A percentile compares a stretch with the other conserved stretches of the same genome.
These are phyloP conservation scores for Coenonympha arcania DNA, from an alignment of 2,888 invertebrate genomes.

Conservation along the genomic window DNA sequence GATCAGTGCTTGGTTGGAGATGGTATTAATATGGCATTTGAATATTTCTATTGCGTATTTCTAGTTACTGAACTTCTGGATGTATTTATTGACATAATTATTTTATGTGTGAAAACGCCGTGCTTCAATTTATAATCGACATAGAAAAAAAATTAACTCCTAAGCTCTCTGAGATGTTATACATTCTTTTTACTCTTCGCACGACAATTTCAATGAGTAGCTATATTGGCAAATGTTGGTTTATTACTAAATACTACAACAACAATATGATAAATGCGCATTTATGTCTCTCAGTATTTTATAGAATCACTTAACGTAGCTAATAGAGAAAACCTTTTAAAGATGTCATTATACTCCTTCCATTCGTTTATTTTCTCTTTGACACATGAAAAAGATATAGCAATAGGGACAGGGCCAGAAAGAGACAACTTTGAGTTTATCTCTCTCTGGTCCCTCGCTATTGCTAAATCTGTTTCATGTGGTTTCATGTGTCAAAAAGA, in stretches of 20 bases:
- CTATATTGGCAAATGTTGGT: background rate
- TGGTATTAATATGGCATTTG: no score
- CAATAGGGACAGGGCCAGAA: no score
- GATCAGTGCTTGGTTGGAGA: background rate
- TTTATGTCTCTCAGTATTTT: conserved; percentile 1
- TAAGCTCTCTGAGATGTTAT: background rate
- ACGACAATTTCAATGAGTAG: background rate
- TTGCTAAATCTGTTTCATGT: no score
- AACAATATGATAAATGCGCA: conserved; percentile 20
- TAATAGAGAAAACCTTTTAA: background rate
- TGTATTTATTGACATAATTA: background rate
- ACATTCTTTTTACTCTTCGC: background rate
- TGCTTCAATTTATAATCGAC: conserved; percentile 3
- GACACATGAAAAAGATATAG: no score
- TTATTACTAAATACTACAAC: background rate
- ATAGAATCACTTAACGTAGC: background rate
- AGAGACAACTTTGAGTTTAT: no score
- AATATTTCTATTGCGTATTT: no score
- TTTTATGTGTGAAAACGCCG: conserved; percentile 6
- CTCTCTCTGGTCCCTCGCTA: no score
- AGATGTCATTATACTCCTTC: no score
- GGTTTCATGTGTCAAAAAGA: no score
- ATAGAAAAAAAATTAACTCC: background rate
- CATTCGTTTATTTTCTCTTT: no score
- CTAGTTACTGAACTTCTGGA: background rate